Evolutionary conservation across 2,797 vertebrate genomes (phyloP), one percentile per base, ranked within the genome.

Genomic region (Sphenopsis melanotis): DNA sequence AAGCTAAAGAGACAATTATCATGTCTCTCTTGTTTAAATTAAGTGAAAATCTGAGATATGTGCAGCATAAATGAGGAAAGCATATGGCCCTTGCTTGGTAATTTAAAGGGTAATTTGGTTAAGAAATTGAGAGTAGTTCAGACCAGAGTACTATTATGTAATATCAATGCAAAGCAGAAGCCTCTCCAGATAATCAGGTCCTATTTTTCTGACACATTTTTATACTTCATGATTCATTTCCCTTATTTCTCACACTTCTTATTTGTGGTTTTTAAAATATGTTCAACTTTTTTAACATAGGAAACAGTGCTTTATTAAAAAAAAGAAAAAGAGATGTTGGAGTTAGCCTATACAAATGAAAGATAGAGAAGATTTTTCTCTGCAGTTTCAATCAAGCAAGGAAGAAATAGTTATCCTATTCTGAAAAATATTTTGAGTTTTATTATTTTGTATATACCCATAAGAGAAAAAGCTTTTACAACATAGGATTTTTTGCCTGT

Each of bases 91-190:
- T 92, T 95, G 63, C 59, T 91, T 96, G 75, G 77, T 94, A 96
- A 97, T 96, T 97, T 95, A 96, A 96, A 96, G 93, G 77, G 87
- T 96, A 97, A 97, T 96, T 97, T 96, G 85, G 71, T 96, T 96
- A 97, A 96, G 95, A 94, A 93, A 95, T 87, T 83, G 93, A 95
- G 90, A 95, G 77, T 75, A 78, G 86, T 92, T 95, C 81, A 95
- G 85, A 80, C 59, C 79, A 89, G 55, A 75, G 81, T 68, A 66
- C 96, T 96, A 93, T 95, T 94, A 82, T 87, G 76, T 90, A 93
- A 97, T 94, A 96, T 94, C 89, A 90, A 87, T 96, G 95, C 93
- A 96, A 86, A 97, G 68, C 87, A 97, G 96, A 96, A 93, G 18
- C 65, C 18, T 95, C 42, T 68, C n/a, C 37, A 90, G 82, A 95